These are phyloP conservation scores for Drosophila macrospina DNA, from an alignment of 2,888 invertebrate genomes.

Conservation along the genomic window DNA sequence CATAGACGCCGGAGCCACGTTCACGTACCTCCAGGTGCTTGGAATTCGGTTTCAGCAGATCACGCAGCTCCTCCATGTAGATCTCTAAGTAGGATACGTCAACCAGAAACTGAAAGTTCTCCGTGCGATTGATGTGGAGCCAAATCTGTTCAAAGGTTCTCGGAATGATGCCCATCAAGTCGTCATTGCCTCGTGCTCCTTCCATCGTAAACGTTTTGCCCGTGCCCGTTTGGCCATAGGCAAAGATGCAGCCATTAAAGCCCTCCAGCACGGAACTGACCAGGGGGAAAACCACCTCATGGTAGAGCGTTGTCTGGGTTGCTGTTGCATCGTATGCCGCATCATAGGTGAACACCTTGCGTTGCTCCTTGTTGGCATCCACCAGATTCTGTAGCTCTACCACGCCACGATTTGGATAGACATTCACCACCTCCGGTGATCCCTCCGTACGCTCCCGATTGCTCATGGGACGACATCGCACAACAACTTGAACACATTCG, in stretches of 20 bases:
- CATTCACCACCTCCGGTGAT: conserved; percentile 89
- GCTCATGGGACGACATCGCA: conserved; percentile 97
- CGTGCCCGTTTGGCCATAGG: conserved; percentile 99
- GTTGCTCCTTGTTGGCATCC: conserved; percentile 89
- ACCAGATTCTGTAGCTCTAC: conserved; percentile 94
- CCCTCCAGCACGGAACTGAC: conserved; percentile 98
- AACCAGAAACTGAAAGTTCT: conserved; percentile 97
- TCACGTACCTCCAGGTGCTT: conserved; percentile 88
- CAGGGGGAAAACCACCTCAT: conserved; percentile 97
- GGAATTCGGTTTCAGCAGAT: conserved; percentile 88
- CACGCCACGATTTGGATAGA: conserved; percentile 93
- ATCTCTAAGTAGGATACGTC: conserved; percentile 98
- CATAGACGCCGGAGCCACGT: conserved; percentile 94
- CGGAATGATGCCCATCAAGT: conserved; percentile 94
- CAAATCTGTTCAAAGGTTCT: conserved; percentile 99
- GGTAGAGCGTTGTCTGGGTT: conserved; percentile 96
- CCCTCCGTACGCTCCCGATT: conserved; percentile 90
- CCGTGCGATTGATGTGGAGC: conserved; percentile 95
- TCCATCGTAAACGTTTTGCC: conserved; percentile 92
- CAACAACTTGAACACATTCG: conserved; percentile 98
- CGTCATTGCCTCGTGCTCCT: conserved; percentile 89
- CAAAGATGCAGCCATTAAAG: conserved; percentile 99
- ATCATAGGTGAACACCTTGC: conserved; percentile 98
- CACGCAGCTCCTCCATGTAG: conserved; percentile 95
- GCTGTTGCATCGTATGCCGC: conserved; percentile 96